These are phyloP conservation scores for Stenurella melanura DNA, from an alignment of 2,888 invertebrate species.

Conservation along the genomic window DNA sequence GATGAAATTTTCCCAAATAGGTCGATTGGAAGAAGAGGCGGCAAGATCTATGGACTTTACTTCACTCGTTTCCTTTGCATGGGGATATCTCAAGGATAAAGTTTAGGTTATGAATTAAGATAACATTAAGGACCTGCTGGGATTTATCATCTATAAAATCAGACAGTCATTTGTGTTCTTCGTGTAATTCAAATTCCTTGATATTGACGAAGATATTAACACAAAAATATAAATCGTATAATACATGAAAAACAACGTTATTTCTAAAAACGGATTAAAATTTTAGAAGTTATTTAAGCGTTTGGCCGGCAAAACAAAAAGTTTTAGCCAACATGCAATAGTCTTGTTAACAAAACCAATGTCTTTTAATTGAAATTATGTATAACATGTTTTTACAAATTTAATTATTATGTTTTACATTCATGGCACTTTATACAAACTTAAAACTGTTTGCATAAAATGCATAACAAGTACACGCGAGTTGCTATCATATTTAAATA, in stretches of 20 bases:
- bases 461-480: conserved; percentile 47
- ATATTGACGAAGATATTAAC: too few relatives aligned
- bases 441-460: conserved; percentile 32
- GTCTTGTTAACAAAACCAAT: conserved; percentile 51
- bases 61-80: too few relatives aligned
- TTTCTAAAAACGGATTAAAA: conserved; percentile 38
- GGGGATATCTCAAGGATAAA: too few relatives aligned
- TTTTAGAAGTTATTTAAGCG: conserved; percentile 34
- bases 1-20: too few relatives aligned
- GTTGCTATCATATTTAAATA: conserved; percentile 47
- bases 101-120: too few relatives aligned
- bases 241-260: conserved; percentile 18
- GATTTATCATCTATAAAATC: too few relatives aligned
- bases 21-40: too few relatives aligned
- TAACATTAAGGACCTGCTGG: too few relatives aligned
- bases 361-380: conserved; percentile 56
- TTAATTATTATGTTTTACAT: conserved; percentile 48
- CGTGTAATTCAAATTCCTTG: too few relatives aligned
- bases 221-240: conserved; percentile 24
- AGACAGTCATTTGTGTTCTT: too few relatives aligned
- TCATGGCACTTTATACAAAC: conserved; percentile 29
- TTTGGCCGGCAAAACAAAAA: not conserved
- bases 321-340: conserved; percentile 46
- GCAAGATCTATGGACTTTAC: too few relatives aligned
- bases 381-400: conserved; percentile 51